phyloP scores from a whole-genome alignment of 2,888 invertebrate genomes.

The Augiades crinisus region DNA sequence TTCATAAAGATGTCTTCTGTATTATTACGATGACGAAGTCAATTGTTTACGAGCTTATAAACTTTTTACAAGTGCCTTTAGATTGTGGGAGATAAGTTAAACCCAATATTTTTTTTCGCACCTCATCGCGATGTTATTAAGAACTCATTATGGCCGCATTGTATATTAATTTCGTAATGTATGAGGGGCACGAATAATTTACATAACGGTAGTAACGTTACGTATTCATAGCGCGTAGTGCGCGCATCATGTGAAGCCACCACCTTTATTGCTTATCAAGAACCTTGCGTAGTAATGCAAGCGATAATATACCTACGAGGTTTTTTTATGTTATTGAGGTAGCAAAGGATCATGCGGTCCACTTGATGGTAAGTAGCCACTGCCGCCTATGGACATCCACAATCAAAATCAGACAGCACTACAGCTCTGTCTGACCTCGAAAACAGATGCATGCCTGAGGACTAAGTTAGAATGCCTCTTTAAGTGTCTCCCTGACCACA shows the following conservation, averaged over 20 bases:
- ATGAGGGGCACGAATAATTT: slow-evolving; percentile 17
- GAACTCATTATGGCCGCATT: slow-evolving; percentile 19
- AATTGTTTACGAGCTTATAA: not conserved
- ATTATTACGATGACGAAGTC: slow-evolving; percentile 13
- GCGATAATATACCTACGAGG: not conserved
- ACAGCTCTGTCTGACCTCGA: no score
- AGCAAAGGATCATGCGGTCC: no score
- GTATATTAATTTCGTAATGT: slow-evolving; percentile 26
- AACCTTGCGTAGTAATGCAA: not conserved
- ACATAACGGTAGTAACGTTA: slow-evolving; percentile 23
- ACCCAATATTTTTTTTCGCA: slow-evolving; percentile 23
- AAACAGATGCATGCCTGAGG: no score
- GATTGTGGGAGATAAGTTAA: slow-evolving; percentile 15
- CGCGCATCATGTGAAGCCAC: slow-evolving; percentile 20
- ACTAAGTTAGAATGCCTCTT: no score
- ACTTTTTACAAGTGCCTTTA: slow-evolving; percentile 5
- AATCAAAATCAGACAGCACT: no score
- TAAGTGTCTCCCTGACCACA: no score
- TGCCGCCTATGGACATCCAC: no score
- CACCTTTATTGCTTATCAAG: slow-evolving; percentile 11
- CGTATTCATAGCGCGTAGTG: slow-evolving; percentile 23
- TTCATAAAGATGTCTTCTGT: slow-evolving; percentile 13
- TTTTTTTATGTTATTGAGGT: no score
- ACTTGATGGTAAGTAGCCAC: no score
- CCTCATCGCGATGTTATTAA: slow-evolving; percentile 23